Evolutionary conservation across 2,797 vertebrate species (phyloP), one percentile per base, ranked within the genome.

Genomic region (Neomorphus geoffroyi): DNA sequence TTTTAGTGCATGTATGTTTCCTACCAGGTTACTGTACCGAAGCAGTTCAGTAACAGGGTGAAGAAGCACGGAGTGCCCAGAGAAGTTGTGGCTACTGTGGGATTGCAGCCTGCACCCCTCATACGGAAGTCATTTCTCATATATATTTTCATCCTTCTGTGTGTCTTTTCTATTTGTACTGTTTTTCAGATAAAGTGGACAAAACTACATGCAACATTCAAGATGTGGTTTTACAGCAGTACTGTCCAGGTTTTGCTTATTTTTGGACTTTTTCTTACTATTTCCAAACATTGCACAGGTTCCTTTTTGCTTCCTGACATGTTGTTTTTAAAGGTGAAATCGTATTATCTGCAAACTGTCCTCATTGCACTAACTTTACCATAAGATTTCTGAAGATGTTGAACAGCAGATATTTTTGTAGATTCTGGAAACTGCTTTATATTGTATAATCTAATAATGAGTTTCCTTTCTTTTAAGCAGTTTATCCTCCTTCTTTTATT

Each of bases 371-470:
- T 88, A 69, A 33, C 22, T 86, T 86, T 58, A 41, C 41, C 41
- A 71, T 80, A 78, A 92, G 67, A 53, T 75, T 78, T 57, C 57
- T 86, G 61, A 83, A 78, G 70, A 51, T 67, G 80, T 60, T 45
- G 61, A 74, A 54, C 28, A 78, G 65, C 35, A 80, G 72, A 93
- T 37, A 83, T 83, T 86, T 78, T 92, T 86, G 58, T 57, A 57
- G 28, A 57, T 86, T 91, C 83, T 93, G 83, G 70, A 90, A 94
- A 57, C 16, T 27, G 19, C 71, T 80, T 82, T 79, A 70, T 82
- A 28, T 79, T 90, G 84, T 93, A 66, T 62, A 84, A 81, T 58
- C 46, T 83, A 75, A 24, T 54, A 22, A 65, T n/a, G 27, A 67
- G 10, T 24, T 92, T 71, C 39, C 18, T 88, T 86, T 86, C 33